Evolutionary conservation across 2,888 invertebrate species (phyloP), one percentile per base, ranked within the genome.

Genomic region (Hirtodrosophila confusa): DNA sequence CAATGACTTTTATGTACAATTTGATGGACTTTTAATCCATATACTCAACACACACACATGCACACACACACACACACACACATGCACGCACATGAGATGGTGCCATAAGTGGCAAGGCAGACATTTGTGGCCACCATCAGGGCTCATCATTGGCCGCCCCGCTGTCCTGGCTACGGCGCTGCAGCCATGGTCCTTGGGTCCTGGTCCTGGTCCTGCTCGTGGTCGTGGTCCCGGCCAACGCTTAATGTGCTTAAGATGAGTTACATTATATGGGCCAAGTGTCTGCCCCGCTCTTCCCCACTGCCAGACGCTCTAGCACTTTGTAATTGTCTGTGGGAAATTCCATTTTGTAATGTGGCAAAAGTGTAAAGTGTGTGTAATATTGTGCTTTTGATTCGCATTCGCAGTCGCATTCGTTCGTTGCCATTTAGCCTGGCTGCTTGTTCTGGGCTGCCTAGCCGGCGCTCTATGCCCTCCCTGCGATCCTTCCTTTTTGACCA

Each of bases 11-110:
- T 84, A 88, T 88, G 85, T 84, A 83, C 83, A 83, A 80, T 86
- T 88, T 88, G 83, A 83, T 83, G 87, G 83, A 84, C 88, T 88
- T 83, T 83, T 83, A 83, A 83, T 88, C 88, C 83, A 88, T 75
- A 68, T 45, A 70, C 68, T 50, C 68, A 61, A 44, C 49, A 44
- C 56, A 36, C 53, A 35, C 54, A 45, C 51, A 24, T 56, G 41
- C 53, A 44, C n/a, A n/a, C n/a, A 17, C 61, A 40, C 36, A 39
- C 45, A 44, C 57, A 63, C 48, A 4, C 27, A 23, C 23, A 35
- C 36, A 47, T 24, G 9, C 10, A 17, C 11, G 36, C 33, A 12
- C 11, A 53, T 33, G 11, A 11, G 10, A 11, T 27, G 27, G 56
- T 31, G 35, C 4, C 47, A 41, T 41, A 63, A 63, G 41, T 45